Percentiles rank a stretch among this genome's conserved stretches.
Conservation (phyloP, 2,113 vertebrate genomes). For the Mesoclemmys tuberculata region DNA sequence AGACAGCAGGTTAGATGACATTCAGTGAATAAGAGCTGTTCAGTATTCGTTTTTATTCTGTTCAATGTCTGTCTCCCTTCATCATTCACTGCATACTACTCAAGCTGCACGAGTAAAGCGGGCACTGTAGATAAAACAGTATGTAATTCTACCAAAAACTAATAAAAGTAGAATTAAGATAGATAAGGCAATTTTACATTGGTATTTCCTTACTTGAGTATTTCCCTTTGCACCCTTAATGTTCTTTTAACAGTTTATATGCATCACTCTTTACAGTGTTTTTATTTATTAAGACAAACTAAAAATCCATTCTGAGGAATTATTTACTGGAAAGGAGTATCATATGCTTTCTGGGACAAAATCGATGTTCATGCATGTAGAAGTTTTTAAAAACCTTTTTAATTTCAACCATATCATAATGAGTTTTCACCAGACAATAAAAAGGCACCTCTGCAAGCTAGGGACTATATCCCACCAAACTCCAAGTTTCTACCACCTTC, state of each 20-base stretch:
- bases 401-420: background rate
- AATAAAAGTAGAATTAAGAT: background rate
- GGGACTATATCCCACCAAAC: background rate
- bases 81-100: background rate
- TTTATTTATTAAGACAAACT: background rate
- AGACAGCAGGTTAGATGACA: too few species aligned
- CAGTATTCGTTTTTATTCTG: background rate
- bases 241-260: background rate
- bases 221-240: background rate
- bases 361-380: background rate
- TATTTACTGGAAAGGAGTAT: background rate
- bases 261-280: background rate
- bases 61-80: background rate
- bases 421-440: background rate
- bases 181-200: background rate
- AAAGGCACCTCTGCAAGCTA: background rate
- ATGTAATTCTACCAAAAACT: background rate
- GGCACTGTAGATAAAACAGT: background rate
- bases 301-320: background rate
- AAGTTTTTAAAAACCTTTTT: background rate
- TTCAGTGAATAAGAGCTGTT: background rate
- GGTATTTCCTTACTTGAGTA: background rate
- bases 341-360: background rate
- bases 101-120: background rate
- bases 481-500: background rate